Conservation (phyloP, 2,797 vertebrate genomes). For the Lacerta agilis region DNA sequence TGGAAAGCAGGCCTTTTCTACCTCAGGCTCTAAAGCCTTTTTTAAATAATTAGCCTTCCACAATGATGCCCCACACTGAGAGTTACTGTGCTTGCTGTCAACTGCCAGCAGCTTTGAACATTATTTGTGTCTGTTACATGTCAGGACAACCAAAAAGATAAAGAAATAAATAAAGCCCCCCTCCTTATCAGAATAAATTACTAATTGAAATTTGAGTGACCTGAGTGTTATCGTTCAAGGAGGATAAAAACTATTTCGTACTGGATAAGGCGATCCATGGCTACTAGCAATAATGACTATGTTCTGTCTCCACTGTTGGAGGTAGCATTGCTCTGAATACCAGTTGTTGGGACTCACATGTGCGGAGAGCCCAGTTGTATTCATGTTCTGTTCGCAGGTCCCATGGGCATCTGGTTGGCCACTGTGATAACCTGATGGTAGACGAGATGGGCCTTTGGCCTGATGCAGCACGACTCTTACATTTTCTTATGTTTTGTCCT, state of each 20-base stretch:
- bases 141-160: neutral
- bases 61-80: neutral
- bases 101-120: neutral
- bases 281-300: neutral
- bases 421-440: neutral
- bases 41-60: neutral
- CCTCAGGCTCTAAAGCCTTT: neutral
- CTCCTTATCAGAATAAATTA: neutral
- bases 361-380: neutral
- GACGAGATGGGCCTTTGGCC: neutral
- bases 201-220: slow-evolving; percentile 34
- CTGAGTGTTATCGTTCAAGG: slow-evolving; percentile 4
- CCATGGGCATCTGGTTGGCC: neutral
- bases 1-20: neutral
- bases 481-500: too few species aligned
- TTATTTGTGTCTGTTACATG: neutral
- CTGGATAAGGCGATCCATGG: neutral
- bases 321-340: neutral
- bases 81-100: neutral
- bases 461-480: neutral
- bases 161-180: too few species aligned
- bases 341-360: neutral
- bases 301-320: neutral
- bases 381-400: neutral
- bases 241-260: too few species aligned